Evolutionary conservation across 1,140 invertebrate species (phyloP).

Genomic region (Cataglyphis hispanica): DNA sequence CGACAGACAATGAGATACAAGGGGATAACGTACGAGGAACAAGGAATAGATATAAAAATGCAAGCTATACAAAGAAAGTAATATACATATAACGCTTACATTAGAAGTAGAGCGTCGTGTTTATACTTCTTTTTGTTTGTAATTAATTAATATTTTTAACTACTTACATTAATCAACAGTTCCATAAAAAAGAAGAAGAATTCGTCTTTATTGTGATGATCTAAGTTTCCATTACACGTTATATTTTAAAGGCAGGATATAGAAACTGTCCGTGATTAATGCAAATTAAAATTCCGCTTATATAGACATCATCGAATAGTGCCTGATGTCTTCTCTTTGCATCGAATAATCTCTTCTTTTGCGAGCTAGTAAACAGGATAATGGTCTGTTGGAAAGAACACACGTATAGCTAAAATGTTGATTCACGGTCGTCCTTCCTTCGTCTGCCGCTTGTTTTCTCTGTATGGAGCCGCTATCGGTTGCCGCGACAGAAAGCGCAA

Average conservation of each 20-base stretch:
- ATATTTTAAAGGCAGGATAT: neutral
- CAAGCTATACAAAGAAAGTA: neutral
- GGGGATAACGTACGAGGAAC: neutral
- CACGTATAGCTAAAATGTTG: slow-evolving; percentile 39
- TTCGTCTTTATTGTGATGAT: neutral
- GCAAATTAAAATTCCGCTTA: neutral
- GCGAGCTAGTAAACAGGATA: slow-evolving; percentile 58
- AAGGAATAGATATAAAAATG: neutral
- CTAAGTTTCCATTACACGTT: slow-evolving; percentile 1
- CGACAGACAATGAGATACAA: neutral
- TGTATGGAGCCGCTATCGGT: slow-evolving; percentile 79
- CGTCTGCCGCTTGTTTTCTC: slow-evolving; percentile 69
- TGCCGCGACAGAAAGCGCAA: slow-evolving; percentile 76
- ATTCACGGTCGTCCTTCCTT: slow-evolving; percentile 51
- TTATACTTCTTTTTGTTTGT: neutral
- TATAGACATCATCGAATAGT: neutral
- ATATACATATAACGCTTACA: neutral
- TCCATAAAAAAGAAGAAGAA: neutral
- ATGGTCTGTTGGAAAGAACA: slow-evolving; percentile 42
- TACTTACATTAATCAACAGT: neutral
- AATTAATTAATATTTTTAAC: neutral
- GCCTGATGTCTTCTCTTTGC: slow-evolving; percentile 36
- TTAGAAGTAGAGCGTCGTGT: neutral
- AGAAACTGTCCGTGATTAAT: neutral
- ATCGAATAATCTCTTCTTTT: slow-evolving; percentile 22